These are phyloP conservation scores for Malthinus flaveolus DNA, from an alignment of 2,888 invertebrate species.

Conservation along the genomic window DNA sequence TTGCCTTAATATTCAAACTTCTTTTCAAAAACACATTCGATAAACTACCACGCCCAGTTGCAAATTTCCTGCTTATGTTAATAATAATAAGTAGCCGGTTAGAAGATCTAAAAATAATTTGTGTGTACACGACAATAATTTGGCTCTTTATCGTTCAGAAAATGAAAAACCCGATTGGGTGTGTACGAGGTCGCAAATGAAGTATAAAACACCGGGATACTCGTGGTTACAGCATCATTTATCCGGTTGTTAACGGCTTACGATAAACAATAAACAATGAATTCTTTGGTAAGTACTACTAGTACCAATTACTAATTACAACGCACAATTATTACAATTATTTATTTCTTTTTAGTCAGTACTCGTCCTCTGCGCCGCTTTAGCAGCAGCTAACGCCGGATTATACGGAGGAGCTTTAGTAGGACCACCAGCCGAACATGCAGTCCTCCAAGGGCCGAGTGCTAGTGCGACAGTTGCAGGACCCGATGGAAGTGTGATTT, in stretches of 20 bases:
- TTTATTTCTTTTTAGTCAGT: conserved; percentile 18
- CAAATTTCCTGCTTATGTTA: conserved; percentile 15
- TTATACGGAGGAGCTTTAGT: conserved; percentile 32
- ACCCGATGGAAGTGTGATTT: conserved; percentile 42
- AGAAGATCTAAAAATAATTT: conserved; percentile 9
- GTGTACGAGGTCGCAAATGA: conserved; percentile 32
- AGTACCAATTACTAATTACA: background rate
- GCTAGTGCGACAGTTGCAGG: conserved; percentile 37
- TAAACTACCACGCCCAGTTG: conserved; percentile 8
- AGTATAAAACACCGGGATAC: conserved; percentile 32
- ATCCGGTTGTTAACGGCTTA: conserved; percentile 18
- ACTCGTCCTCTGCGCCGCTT: conserved; percentile 27
- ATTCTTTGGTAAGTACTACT: conserved; percentile 21
- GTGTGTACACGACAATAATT: conserved; percentile 7
- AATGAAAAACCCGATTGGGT: conserved; percentile 26
- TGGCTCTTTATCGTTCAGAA: conserved; percentile 10
- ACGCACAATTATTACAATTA: background rate
- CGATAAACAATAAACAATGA: conserved; percentile 22
- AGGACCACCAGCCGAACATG: conserved; percentile 36
- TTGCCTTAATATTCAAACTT: background rate
- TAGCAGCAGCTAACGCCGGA: conserved; percentile 35
- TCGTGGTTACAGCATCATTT: conserved; percentile 27
- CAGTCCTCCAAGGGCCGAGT: conserved; percentile 39
- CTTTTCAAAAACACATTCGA: background rate
- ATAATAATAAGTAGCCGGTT: conserved; percentile 9